Conservation (phyloP, 2,888 invertebrate species). For the Malthinus seriepunctatus region DNA sequence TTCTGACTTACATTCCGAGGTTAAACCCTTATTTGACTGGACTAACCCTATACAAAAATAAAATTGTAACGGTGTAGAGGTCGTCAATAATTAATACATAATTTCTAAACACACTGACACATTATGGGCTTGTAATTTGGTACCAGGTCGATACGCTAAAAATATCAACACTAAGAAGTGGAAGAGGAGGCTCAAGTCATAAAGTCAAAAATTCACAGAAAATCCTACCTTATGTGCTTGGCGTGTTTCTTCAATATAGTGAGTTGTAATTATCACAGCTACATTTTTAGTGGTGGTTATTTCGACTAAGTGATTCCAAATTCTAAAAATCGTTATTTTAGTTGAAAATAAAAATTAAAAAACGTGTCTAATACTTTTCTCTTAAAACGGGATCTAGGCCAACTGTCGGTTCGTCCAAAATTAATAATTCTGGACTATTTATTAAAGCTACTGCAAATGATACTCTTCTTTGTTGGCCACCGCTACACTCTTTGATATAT, state of each 20-base stretch:
- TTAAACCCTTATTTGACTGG: too few relatives aligned
- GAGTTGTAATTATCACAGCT: slow-evolving; percentile 90
- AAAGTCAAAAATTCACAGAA: too few relatives aligned
- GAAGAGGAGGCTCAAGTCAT: too few relatives aligned
- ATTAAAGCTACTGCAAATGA: slow-evolving; percentile 88
- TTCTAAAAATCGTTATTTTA: slow-evolving; percentile 59
- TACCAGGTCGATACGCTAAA: too few relatives aligned
- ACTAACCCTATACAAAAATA: too few relatives aligned
- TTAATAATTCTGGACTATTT: slow-evolving; percentile 85
- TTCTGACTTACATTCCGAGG: too few relatives aligned
- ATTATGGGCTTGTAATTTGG: too few relatives aligned
- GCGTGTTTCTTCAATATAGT: slow-evolving; percentile 92
- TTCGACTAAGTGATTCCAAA: slow-evolving; percentile 80
- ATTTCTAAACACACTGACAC: too few relatives aligned
- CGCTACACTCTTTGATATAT: slow-evolving; percentile 74
- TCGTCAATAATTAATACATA: too few relatives aligned
- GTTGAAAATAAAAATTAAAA: not conserved
- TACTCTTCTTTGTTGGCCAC: slow-evolving; percentile 88
- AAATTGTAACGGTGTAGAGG: too few relatives aligned
- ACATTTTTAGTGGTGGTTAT: slow-evolving; percentile 70
- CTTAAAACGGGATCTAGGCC: slow-evolving; percentile 88
- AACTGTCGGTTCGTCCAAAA: slow-evolving; percentile 93
- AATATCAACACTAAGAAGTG: too few relatives aligned
- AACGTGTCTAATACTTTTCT: slow-evolving; percentile 63
- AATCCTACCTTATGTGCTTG: slow-evolving; percentile 80